Base-by-base conservation (phyloP, 2,113 vertebrate species). In the Odontophorus gujanensis region DNA sequence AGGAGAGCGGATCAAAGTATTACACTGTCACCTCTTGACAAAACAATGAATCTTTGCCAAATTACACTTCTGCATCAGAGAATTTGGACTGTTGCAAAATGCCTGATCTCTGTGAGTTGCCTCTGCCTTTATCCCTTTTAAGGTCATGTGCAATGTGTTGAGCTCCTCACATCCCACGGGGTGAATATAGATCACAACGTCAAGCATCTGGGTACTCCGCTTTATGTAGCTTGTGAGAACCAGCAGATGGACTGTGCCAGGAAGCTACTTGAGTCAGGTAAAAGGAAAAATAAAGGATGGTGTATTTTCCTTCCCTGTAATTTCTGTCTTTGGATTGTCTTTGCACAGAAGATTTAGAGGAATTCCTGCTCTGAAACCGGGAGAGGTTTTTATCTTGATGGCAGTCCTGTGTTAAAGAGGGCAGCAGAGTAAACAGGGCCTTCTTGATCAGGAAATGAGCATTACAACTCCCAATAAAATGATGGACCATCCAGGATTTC, bases 181-280 rank as follows among this genome's bases (percentile, higher is more conserved):
- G 97, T 93, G 58, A 96, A 98, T 80, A 95, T 99, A 85, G 98
- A 99, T 85, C 95, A 97, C 83, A 85, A 94, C 50, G 90, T 98
- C 66, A 94, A 92, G 38, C 96, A 97, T 43, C 91, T 98, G 67
- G 98, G 98, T 32, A 98, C 98, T n/a, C 98, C 99, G 0, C 98
- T 99, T 4, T 98, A 98, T 24, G 79, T 97, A 6, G 98, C 99
- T 34, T 99, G 98, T 97, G 96, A 98, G 87, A 98, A 98, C 73
- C 97, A 97, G 91, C 98, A 98, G 45, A 72, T 98, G 50, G 95
- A 80, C 45, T 97, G 98, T 71, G 98, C 92, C 72, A 98, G 69
- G 97, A 98, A 96, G 81, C 98, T 99, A 48, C 98, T 99, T 42
- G 97, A 98, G n/a, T 97, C 98, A 73, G 99, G 99, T 99, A 96